Base-by-base conservation (phyloP, 2,888 invertebrate genomes). In the Lypha dubia region DNA sequence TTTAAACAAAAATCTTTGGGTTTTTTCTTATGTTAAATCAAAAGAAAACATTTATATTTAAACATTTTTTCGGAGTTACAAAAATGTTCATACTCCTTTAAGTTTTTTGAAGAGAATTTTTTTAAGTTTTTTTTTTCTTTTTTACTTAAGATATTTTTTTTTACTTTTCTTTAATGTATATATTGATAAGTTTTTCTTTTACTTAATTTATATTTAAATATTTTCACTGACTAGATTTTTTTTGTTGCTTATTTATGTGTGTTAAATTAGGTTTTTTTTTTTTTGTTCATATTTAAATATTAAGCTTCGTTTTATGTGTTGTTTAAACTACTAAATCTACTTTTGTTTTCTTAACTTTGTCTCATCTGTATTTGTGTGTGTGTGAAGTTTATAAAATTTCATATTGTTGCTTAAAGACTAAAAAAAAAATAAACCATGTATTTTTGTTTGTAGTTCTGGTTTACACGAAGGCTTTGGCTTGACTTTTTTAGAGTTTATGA, bases 141-240 rank as follows among this genome's bases (percentile, higher is more conserved):
- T 67, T 65, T 58, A 35, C 68, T 46, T 79, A 76, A 65, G 77
- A 22, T n/a, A 24, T 7, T 53, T 28, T 49, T 71, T 84, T 68
- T 49, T 75, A 28, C 20, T 56, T 41, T 46, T 49, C 20, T 56
- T 76, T 53, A 20, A 56, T 49, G 17, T 62, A 67, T 62, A 67
- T 77, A 58, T 58, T 56, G 46, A 67, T 71, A 63, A 35, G 22
- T 62, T 79, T 17, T 20, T 68, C 56, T 67, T 68, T 71, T 53
- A 63, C 75, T 84, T 83, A 84, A 71, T 86, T 86, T 80, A 82
- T 74, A 81, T 77, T 76, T 74, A 62, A 56, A 71, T 63, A 79
- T 85, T 82, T 86, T 79, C 83, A 79, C 81, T 82, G 81, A 86
- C 83, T 83, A 86, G 80, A 84, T 81, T 80, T 85, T 32, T 82